These are phyloP conservation scores for Anneissia japonica DNA, from an alignment of 35 echinoderm and acorn worm genomes.

Conservation along the genomic window DNA sequence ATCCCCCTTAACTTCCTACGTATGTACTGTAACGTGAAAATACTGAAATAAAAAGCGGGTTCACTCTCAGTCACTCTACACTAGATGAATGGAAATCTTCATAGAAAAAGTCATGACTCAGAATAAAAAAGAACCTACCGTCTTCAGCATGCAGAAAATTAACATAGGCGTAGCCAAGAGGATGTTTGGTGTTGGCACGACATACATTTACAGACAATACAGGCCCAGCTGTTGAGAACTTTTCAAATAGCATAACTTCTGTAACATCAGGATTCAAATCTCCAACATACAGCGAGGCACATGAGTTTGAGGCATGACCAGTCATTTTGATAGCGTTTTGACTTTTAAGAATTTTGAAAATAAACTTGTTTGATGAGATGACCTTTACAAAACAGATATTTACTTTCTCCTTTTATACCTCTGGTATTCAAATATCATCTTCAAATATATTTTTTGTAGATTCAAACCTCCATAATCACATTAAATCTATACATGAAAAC, in stretches of 20 bases:
- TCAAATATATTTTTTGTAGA: background rate
- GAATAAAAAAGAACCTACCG: conserved; percentile 45
- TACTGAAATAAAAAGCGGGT: no score
- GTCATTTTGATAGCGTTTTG: background rate
- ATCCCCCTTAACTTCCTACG: no score
- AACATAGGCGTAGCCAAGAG: conserved; percentile 87
- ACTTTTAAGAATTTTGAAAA: background rate
- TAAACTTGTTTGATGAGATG: background rate
- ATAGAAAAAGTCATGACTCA: no score
- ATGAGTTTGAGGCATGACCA: conserved; percentile 52
- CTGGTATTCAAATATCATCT: background rate
- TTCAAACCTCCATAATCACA: background rate
- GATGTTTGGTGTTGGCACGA: conserved; percentile 69
- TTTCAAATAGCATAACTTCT: conserved; percentile 88
- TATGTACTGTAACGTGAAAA: no score
- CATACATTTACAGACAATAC: conserved; percentile 84
- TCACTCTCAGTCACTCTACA: no score
- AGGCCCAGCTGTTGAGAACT: conserved; percentile 77
- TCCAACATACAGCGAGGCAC: conserved; percentile 76
- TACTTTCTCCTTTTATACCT: background rate
- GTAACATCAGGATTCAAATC: conserved; percentile 90
- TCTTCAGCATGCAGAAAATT: conserved; percentile 94
- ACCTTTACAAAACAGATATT: background rate
- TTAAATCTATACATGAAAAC: no score
- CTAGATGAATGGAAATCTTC: no score